A percentile compares a stretch with the other conserved stretches of the same genome.
These are phyloP conservation scores for Ceyx melanurus DNA, from an alignment of 2,113 vertebrate species.

Conservation along the genomic window DNA sequence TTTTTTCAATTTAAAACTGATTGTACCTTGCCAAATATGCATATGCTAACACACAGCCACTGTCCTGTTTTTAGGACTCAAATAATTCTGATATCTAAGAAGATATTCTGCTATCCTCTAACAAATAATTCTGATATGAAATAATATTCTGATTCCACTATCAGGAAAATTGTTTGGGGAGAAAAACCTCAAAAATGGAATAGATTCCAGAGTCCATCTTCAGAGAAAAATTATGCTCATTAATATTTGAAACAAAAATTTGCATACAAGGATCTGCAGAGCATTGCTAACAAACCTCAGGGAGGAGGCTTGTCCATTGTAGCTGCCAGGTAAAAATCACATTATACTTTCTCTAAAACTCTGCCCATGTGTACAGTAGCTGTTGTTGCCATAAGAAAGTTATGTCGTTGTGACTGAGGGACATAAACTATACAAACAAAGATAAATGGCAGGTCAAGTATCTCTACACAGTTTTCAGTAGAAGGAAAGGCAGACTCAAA, in stretches of 20 bases:
- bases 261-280: neutral
- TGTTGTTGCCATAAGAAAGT: neutral
- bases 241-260: neutral
- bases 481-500: neutral
- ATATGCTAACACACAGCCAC: neutral
- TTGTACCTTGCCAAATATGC: neutral
- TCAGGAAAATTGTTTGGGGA: neutral
- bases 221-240: neutral
- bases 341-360: neutral
- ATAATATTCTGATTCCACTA: no score
- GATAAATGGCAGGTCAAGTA: neutral
- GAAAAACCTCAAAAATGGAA: neutral
- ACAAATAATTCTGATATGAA: neutral
- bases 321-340: neutral
- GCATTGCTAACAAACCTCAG: neutral
- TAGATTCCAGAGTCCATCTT: neutral
- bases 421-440: neutral
- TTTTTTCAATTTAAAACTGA: neutral
- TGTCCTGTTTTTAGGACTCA: neutral
- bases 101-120: neutral
- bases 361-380: neutral
- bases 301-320: neutral
- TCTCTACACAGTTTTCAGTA: neutral
- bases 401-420: neutral
- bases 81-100: neutral